Evolutionary conservation across 2,113 vertebrate species (phyloP), one percentile per base, ranked within the genome.

Genomic region (Heterocephalus glaber): DNA sequence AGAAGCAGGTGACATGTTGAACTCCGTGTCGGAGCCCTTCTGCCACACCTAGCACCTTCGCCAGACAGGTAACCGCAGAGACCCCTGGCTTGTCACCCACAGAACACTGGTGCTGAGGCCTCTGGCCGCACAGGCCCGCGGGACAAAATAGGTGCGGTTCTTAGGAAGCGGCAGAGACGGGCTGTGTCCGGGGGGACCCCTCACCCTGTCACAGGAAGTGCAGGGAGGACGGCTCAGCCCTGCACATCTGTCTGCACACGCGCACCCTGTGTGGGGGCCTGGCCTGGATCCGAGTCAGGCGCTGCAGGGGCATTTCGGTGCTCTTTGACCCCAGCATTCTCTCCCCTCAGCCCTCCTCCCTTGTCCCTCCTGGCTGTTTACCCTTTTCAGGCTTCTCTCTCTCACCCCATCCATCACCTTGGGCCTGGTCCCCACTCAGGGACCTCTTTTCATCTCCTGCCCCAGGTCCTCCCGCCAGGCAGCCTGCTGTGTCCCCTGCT

Each of bases 291-390:
- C 76, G 80, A 93, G 92, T 58, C 92, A 76, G 70, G 93, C 86
- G n/a, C 70, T 77, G 74, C 52, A 13, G 81, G 92, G 86, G 80
- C 84, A 3, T 94, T 96, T 80, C 84, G 70, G 76, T 95, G 93
- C 97, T 95, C 90, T 86, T 94, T 96, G 96, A 97, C 97, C 96
- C 94, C 86, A 1, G 47, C 97, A 97, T 97, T 98, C 97, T 93
- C 97, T 96, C 83, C 81, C 90, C 47, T 76, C 68, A 33, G 33
- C 68, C 76, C 52, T 52, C 33, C 93, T 90, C 68, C 65, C 41
- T 3, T 13, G 5, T 4, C 84, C 92, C 95, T 92, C 92, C 95
- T 95, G 87, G 63, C 95, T 97, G 83, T 96, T 96, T 97, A 96
- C 92, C 87, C 97, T 95, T 83, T 96, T 95, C 90, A 92, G 77